phyloP scores from a whole-genome alignment of 92 coral and sea anemone species.

The Porites cylindrica region DNA sequence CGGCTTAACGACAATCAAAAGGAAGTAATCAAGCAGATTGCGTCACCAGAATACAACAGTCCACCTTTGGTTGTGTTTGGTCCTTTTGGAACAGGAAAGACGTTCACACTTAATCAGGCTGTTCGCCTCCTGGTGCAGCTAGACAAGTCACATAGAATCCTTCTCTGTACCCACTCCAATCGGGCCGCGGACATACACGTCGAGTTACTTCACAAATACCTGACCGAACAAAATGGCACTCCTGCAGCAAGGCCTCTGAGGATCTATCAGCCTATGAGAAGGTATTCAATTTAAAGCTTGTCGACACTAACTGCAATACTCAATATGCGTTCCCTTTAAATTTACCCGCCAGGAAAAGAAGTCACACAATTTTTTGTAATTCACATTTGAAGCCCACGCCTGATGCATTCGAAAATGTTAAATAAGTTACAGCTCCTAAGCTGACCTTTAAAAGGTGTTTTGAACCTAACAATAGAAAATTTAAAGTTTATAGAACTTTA shows the following conservation, averaged over 20 bases:
- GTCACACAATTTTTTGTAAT: too few species aligned
- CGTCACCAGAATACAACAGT: slow-evolving; percentile 35
- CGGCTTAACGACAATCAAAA: slow-evolving; percentile 69
- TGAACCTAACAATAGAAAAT: too few species aligned
- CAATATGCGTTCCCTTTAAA: too few species aligned
- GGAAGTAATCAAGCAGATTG: slow-evolving; percentile 70
- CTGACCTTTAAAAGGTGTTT: too few species aligned
- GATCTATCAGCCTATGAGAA: slow-evolving; percentile 61
- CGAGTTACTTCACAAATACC: slow-evolving; percentile 70
- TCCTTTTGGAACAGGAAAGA: slow-evolving; percentile 99
- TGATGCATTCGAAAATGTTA: too few species aligned
- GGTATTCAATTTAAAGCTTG: background rate
- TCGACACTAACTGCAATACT: too few species aligned
- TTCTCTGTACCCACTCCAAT: slow-evolving; percentile 94
- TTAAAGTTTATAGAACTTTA: too few species aligned
- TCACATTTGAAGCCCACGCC: too few species aligned
- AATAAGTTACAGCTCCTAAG: too few species aligned
- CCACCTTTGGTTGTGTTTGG: slow-evolving; percentile 96
- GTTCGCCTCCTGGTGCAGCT: slow-evolving; percentile 71
- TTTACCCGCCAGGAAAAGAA: too few species aligned
- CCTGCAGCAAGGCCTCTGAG: slow-evolving; percentile 78
- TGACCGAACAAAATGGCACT: slow-evolving; percentile 42
- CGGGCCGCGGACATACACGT: slow-evolving; percentile 96
- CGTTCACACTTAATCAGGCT: slow-evolving; percentile 86
- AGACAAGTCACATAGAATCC: slow-evolving; percentile 75